These are phyloP conservation scores for Heterotis niloticus DNA, from an alignment of 2,113 vertebrate genomes.

Conservation along the genomic window DNA sequence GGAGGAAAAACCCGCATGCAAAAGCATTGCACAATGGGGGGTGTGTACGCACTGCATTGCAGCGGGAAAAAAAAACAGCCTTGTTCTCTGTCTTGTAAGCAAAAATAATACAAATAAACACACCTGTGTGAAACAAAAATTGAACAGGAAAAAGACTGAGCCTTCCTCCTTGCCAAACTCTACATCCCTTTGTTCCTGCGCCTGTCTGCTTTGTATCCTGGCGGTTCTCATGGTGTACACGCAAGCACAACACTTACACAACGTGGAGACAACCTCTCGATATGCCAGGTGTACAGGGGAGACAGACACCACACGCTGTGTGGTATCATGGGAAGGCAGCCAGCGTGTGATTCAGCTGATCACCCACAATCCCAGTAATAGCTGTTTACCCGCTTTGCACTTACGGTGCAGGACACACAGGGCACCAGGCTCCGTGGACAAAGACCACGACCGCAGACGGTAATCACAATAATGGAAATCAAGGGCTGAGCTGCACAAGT, in stretches of 20 bases:
- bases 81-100: constrained; percentile 3
- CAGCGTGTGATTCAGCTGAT: background rate
- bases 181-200: background rate
- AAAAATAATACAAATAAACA: constrained; percentile 16
- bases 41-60: background rate
- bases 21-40: constrained; percentile 1
- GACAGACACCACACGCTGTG: background rate
- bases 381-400: constrained; percentile 16
- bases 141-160: background rate
- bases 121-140: constrained; percentile 17
- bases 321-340: constrained; percentile 11
- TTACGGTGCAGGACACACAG: background rate
- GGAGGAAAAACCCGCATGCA: background rate
- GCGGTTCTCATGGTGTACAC: background rate
- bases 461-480: background rate
- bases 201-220: constrained; percentile 8
- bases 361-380: constrained; percentile 9
- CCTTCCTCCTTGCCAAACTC: background rate
- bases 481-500: background rate
- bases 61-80: background rate
- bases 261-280: constrained; percentile 11
- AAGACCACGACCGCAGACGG: constrained; percentile 3
- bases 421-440: background rate
- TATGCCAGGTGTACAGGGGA: background rate
- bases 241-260: background rate